Percentiles rank a stretch among this genome's conserved stretches.
Conservation (phyloP, 1,140 invertebrate genomes). For the Chionoecetes opilio region DNA sequence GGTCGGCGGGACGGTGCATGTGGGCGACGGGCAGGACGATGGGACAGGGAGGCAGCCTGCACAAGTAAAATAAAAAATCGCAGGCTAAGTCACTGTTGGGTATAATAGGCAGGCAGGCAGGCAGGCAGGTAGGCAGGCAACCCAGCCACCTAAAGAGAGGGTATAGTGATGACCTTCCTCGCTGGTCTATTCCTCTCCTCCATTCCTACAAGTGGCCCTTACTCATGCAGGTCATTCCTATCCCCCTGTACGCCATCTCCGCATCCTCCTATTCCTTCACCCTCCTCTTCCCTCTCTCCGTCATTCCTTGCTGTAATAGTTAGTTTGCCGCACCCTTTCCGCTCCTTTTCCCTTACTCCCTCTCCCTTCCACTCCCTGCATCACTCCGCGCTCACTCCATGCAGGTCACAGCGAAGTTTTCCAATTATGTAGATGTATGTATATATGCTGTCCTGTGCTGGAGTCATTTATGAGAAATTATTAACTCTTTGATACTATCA, state of each 20-base stretch:
- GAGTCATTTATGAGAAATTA: constrained; percentile 34
- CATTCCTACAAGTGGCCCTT: neutral
- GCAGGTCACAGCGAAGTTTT: constrained; percentile 25
- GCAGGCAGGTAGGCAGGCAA: too few relatives aligned
- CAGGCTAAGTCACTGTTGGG: too few relatives aligned
- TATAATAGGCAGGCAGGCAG: too few relatives aligned
- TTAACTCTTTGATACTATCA: neutral
- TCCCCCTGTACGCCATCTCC: neutral
- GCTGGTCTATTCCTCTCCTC: neutral
- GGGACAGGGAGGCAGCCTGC: neutral
- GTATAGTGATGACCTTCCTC: neutral
- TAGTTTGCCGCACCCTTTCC: too few relatives aligned
- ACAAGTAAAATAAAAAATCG: too few relatives aligned
- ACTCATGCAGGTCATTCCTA: neutral
- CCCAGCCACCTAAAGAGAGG: too few relatives aligned
- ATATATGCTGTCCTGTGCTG: neutral
- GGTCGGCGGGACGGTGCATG: neutral
- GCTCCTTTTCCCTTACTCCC: neutral
- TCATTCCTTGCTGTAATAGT: neutral
- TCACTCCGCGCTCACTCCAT: neutral
- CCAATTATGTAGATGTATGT: neutral
- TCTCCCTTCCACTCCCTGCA: neutral
- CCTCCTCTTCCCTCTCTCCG: neutral
- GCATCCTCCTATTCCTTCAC: neutral
- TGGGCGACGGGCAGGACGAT: neutral